phyloP scores from a whole-genome alignment of 2,797 vertebrate species.

The Lagodon rhomboides region DNA sequence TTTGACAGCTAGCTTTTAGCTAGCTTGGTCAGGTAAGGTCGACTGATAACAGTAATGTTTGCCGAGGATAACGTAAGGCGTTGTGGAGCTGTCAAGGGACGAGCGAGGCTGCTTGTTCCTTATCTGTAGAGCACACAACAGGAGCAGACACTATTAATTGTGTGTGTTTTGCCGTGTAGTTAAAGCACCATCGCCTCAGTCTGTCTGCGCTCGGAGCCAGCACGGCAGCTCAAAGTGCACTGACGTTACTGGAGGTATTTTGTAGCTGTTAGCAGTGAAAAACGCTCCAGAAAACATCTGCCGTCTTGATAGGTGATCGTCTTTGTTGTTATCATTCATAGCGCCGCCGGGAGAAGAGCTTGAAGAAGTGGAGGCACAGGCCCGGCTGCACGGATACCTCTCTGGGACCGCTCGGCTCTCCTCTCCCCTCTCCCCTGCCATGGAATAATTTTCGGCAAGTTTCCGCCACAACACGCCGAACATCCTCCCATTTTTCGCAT shows the following conservation, averaged over 20 bases:
- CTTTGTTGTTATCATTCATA: conserved; percentile 35
- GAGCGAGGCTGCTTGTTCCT: background rate
- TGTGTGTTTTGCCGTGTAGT: conserved; percentile 27
- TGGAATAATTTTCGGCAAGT: conserved; percentile 66
- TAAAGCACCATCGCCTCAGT: conserved; percentile 21
- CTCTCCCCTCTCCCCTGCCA: conserved; percentile 23
- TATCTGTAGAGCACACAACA: background rate
- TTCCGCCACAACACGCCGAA: conserved; percentile 18
- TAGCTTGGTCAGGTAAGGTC: conserved; percentile 66
- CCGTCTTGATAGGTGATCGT: background rate
- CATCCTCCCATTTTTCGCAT: background rate
- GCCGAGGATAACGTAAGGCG: background rate
- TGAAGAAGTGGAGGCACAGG: conserved; percentile 43
- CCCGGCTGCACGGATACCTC: conserved; percentile 36
- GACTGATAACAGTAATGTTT: background rate
- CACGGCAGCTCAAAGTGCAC: conserved; percentile 57
- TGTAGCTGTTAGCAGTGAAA: background rate
- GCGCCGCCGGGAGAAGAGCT: conserved; percentile 35
- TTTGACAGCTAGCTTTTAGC: conserved; percentile 75
- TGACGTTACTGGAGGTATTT: conserved; percentile 17
- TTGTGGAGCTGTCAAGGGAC: background rate
- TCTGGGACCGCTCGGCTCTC: conserved; percentile 34
- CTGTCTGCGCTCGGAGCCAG: conserved; percentile 21
- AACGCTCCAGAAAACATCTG: conserved; percentile 6
- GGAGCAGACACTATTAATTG: conserved; percentile 23